A percentile compares a stretch with the other conserved stretches of the same genome.
phyloP scores from a whole-genome alignment of 2,113 vertebrate species.

The Mystacornis crossleyi region DNA sequence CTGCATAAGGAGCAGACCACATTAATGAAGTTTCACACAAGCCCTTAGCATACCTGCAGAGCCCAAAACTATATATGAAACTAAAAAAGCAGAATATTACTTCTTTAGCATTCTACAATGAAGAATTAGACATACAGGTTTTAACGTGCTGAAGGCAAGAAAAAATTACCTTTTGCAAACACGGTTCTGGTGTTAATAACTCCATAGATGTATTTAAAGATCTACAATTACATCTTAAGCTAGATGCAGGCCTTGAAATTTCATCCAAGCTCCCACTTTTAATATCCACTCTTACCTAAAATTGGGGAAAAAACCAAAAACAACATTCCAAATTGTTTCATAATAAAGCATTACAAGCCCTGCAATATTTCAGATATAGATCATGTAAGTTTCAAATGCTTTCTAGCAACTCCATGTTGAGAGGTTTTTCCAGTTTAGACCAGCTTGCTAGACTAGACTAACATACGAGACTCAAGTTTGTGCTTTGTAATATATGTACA shows the following conservation, averaged over 20 bases:
- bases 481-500: background rate
- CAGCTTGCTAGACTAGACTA: too few species aligned
- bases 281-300: slow-evolving; percentile 79
- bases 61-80: background rate
- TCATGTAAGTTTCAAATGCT: background rate
- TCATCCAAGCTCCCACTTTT: slow-evolving; percentile 77
- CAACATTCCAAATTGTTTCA: background rate
- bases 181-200: slow-evolving; percentile 74
- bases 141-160: background rate
- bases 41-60: background rate
- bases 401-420: background rate
- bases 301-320: background rate
- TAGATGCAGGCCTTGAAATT: slow-evolving; percentile 80
- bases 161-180: slow-evolving; percentile 74
- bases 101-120: background rate
- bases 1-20: background rate
- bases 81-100: background rate
- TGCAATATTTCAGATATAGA: background rate
- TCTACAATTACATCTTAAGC: slow-evolving; percentile 65
- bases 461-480: background rate
- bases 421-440: background rate
- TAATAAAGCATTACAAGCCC: background rate
- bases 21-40: background rate
- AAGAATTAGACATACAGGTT: background rate
- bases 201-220: slow-evolving; percentile 74